Conservation (phyloP, 2,113 vertebrate genomes). For the Plecotus auritus region DNA sequence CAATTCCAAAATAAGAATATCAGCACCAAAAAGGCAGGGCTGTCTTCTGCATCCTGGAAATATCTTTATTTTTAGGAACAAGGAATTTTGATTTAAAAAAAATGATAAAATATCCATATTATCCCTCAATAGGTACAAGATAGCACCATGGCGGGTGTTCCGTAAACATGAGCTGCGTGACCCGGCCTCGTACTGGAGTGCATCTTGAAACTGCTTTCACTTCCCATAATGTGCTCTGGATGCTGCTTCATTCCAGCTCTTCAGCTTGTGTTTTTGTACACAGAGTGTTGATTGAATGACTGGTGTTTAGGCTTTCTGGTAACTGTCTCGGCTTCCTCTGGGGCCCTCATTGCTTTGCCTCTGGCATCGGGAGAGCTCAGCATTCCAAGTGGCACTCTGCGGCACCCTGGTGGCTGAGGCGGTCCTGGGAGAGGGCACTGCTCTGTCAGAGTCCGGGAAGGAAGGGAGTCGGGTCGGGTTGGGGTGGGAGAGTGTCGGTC, state of each 20-base stretch:
- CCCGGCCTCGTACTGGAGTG: background rate
- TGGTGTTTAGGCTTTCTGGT: background rate
- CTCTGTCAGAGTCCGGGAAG: background rate
- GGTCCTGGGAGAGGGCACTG: background rate
- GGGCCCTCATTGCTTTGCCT: background rate
- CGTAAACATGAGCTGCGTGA: background rate
- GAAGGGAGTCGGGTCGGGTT: background rate
- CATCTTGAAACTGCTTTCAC: background rate
- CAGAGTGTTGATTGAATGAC: background rate
- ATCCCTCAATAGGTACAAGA: background rate
- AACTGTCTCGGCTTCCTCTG: background rate
- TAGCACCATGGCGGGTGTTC: background rate
- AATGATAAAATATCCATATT: background rate
- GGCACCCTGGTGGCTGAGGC: background rate
- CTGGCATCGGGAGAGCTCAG: background rate
- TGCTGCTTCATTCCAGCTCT: background rate
- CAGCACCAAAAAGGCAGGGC: background rate
- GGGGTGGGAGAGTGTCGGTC: accelerated
- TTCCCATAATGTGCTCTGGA: background rate
- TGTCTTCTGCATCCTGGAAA: background rate
- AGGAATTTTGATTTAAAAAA: background rate
- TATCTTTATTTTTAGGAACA: background rate
- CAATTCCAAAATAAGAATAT: background rate
- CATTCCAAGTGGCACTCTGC: too few species aligned
- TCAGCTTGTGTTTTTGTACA: background rate